Percentiles rank a stretch among this genome's conserved stretches.
phyloP scores from a whole-genome alignment of 2,888 invertebrate genomes.

The Caenorhabditis sulstoni region DNA sequence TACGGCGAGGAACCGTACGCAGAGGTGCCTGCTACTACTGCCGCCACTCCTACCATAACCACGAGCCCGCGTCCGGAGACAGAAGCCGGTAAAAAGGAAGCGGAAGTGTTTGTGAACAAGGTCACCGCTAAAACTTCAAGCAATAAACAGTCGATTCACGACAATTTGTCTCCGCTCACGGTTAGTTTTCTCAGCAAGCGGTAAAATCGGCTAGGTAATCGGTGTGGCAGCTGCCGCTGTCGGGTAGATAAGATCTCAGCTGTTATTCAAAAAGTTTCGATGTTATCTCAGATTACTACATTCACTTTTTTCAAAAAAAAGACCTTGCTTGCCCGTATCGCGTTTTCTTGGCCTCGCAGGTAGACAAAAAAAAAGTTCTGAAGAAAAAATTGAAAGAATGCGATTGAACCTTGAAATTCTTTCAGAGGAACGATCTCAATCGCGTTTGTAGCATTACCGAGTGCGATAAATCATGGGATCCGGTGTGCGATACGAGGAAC shows the following conservation, averaged over 20 bases:
- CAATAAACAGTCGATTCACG: conserved; percentile 6
- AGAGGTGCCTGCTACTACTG: conserved; percentile 6
- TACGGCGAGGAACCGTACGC: conserved; percentile 39
- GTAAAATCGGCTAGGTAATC: conserved; percentile 40
- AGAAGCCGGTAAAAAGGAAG: neutral
- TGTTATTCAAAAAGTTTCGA: conserved; percentile 44
- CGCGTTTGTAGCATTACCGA: conserved; percentile 51
- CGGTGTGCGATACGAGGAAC: conserved; percentile 74
- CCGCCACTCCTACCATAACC: neutral
- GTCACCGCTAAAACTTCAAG: conserved; percentile 10
- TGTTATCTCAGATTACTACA: conserved; percentile 48
- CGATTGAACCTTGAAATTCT: conserved; percentile 26
- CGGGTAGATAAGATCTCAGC: conserved; percentile 28
- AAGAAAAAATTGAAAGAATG: conserved; percentile 14
- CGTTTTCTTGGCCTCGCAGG: conserved; percentile 16
- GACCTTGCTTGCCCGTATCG: conserved; percentile 8
- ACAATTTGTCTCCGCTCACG: conserved; percentile 20
- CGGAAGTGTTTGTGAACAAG: conserved; percentile 14
- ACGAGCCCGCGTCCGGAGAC: too few relatives aligned
- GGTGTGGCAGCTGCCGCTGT: conserved; percentile 9
- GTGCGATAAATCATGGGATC: conserved; percentile 72
- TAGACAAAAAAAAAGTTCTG: conserved; percentile 3
- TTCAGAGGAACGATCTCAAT: conserved; percentile 48
- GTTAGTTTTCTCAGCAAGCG: conserved; percentile 47
- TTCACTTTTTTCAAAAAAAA: conserved; percentile 41